Evolutionary conservation across 1,140 invertebrate genomes (phyloP), one percentile per base, ranked within the genome.

Genomic region (Drosophila obscura): DNA sequence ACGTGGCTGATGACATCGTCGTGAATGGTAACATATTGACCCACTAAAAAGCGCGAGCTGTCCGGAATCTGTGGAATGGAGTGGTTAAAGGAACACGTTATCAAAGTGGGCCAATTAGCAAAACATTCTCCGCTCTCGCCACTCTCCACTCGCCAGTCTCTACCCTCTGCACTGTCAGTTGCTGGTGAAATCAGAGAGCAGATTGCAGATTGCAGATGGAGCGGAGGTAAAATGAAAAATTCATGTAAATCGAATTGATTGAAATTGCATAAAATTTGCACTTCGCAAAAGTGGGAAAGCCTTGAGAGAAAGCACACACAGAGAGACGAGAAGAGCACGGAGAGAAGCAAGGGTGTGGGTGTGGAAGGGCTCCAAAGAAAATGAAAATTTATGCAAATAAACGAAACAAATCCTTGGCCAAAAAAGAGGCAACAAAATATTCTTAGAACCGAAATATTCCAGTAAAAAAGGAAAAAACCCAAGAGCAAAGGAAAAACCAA

Each of bases 1-100:
- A 99, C 96, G 93, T 98, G 97, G 83, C 97, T 98, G 91, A 98
- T 96, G 43, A 98, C 97, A 92, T 98, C 96, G 78, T 97, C 97
- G 92, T 97, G 96, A 9, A 96, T 94, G 1, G 97, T 98, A 57
- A 97, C 96, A 92, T 97, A 97, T 92, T 98, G 97, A 16, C 97
- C 97, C 43, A 97, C 96, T 82, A 97, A 94, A 92, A 97, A 97
- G 80, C 96, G 96, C 80, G 82, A 92, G 73, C 83, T 91, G 76
- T 92, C 91, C 39, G 91, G 91, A 59, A 92, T 92, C 91, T 92
- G 62, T 6, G 66, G 35, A 15, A 22, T 9, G 26, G 45, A 53
- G 28, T 50, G 35, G 49, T 52, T 24, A 51, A 16, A 35, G 31
- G 22, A 35, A 46, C 8, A 39, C 9, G 24, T 15, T 35, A 31